phyloP scores from a whole-genome alignment of 1,140 invertebrate species.

The Bombus affinis region DNA sequence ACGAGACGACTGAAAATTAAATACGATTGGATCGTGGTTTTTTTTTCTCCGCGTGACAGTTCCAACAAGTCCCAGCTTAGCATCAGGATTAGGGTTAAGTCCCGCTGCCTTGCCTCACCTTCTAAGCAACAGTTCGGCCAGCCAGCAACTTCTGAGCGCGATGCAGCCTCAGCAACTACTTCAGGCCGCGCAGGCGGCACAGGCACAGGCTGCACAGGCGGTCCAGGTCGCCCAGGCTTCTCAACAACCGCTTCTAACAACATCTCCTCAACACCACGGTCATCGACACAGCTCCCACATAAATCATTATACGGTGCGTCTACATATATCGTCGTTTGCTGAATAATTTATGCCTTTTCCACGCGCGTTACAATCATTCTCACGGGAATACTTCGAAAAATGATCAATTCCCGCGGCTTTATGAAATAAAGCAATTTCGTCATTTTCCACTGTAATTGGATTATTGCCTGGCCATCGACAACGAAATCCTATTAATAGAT shows the following conservation, averaged over 20 bases:
- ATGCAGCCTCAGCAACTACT: conserved; percentile 84
- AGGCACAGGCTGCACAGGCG: conserved; percentile 75
- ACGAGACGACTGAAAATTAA: neutral
- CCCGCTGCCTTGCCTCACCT: conserved; percentile 87
- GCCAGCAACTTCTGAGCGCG: conserved; percentile 86
- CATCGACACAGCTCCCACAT: conserved; percentile 80
- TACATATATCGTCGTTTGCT: neutral
- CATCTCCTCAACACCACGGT: conserved; percentile 80
- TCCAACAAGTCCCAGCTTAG: conserved; percentile 82
- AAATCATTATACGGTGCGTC: conserved; percentile 79
- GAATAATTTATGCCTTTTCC: neutral
- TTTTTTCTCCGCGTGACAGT: conserved; percentile 71
- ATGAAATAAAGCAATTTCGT: neutral
- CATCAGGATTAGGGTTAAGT: conserved; percentile 83
- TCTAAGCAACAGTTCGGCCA: conserved; percentile 86
- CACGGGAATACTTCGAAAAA: neutral
- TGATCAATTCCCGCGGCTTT: neutral
- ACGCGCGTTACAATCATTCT: neutral
- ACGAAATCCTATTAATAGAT: neutral
- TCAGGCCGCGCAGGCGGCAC: conserved; percentile 79
- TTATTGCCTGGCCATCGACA: neutral
- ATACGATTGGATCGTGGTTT: conserved; percentile 3
- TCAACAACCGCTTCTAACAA: conserved; percentile 81
- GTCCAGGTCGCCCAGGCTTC: conserved; percentile 79
- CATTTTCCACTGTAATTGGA: neutral